phyloP scores from a whole-genome alignment of 2,888 invertebrate species.

The Agonopterix arenella region DNA sequence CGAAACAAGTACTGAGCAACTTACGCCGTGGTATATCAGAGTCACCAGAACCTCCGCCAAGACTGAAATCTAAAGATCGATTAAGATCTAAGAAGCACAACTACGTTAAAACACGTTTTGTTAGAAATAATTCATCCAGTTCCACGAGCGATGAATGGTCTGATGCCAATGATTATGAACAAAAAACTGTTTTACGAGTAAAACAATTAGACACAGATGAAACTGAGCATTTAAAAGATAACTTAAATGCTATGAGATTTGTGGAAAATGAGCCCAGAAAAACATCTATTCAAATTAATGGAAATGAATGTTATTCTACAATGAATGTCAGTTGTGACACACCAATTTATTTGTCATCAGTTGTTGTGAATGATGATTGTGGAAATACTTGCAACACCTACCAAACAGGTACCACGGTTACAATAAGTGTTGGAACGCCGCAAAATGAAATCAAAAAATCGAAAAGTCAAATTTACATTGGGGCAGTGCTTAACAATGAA shows the following conservation, averaged over 20 bases:
- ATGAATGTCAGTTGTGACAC: constrained; percentile 83
- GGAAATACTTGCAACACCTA: constrained; percentile 61
- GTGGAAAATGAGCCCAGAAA: constrained; percentile 66
- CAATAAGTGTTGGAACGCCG: constrained; percentile 77
- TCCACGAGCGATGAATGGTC: constrained; percentile 74
- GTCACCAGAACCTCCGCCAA: constrained; percentile 69
- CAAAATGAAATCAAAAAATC: constrained; percentile 59
- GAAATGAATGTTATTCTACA: constrained; percentile 85
- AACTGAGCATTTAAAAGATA: constrained; percentile 37
- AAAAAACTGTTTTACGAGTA: constrained; percentile 59
- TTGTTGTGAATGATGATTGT: constrained; percentile 80
- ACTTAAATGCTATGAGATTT: constrained; percentile 31
- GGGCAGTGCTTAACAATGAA: constrained; percentile 49
- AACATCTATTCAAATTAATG: constrained; percentile 85
- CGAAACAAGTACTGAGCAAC: constrained; percentile 53
- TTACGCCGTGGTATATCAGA: constrained; percentile 59
- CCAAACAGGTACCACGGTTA: constrained; percentile 77
- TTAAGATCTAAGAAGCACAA: constrained; percentile 63
- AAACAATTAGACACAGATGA: constrained; percentile 73
- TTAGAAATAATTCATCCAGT: constrained; percentile 62
- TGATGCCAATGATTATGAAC: constrained; percentile 65
- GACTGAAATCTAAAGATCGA: constrained; percentile 55
- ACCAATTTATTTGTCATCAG: constrained; percentile 84
- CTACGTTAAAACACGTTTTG: constrained; percentile 69
- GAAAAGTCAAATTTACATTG: constrained; percentile 72